Evolutionary conservation across 2,888 invertebrate genomes (phyloP).

Genomic region (Rosalia funebris): DNA sequence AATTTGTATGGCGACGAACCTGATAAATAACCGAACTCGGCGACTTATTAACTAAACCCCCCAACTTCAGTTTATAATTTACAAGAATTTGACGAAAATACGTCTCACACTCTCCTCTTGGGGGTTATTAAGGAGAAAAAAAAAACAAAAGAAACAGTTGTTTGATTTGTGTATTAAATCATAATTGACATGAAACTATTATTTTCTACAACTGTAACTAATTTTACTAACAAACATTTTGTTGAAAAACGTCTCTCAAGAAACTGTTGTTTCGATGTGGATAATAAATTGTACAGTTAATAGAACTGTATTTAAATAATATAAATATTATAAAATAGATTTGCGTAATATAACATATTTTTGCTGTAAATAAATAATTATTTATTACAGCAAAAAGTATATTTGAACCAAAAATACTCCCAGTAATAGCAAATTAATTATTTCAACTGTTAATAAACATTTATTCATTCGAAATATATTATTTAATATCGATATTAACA

Average conservation of each 20-base stretch:
- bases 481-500: too few relatives aligned
- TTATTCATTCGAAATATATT: too few relatives aligned
- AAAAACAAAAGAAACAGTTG: background rate
- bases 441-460: too few relatives aligned
- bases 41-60: constrained; percentile 48
- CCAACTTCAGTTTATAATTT: constrained; percentile 38
- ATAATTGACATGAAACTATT: background rate
- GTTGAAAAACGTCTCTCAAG: background rate
- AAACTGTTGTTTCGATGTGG: background rate
- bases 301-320: too few relatives aligned
- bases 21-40: constrained; percentile 52
- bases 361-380: too few relatives aligned
- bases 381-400: too few relatives aligned
- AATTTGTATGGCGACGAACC: constrained; percentile 54
- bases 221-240: background rate
- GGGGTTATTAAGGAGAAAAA: too few relatives aligned
- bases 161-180: background rate
- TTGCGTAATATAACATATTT: too few relatives aligned
- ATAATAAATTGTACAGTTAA: too few relatives aligned
- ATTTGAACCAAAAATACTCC: too few relatives aligned
- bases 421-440: too few relatives aligned
- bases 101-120: background rate
- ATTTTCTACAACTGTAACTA: background rate
- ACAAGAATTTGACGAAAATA: constrained; percentile 24
- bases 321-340: too few relatives aligned